Evolutionary conservation across 2,113 vertebrate genomes (phyloP).

Genomic region (Laticauda laticaudata): DNA sequence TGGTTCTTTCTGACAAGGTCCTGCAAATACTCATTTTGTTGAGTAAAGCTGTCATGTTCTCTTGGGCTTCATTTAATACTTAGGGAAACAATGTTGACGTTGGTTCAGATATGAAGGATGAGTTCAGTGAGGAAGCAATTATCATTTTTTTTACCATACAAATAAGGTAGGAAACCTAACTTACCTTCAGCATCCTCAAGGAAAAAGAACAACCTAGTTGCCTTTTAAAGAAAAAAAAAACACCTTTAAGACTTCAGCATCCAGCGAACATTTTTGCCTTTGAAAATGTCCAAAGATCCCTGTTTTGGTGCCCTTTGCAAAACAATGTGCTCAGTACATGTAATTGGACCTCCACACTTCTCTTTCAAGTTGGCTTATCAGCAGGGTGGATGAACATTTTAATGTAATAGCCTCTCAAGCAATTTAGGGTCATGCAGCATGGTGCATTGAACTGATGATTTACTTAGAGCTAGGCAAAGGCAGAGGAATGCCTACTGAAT

Average conservation of each 20-base stretch:
- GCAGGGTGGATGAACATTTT: no score
- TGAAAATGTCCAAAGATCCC: background rate
- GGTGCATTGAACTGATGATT: background rate
- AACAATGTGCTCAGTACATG: background rate
- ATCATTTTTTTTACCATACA: background rate
- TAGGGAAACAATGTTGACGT: background rate
- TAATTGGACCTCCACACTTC: background rate
- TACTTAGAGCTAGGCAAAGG: background rate
- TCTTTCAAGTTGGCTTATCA: background rate
- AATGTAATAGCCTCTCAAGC: background rate
- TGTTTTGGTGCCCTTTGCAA: background rate
- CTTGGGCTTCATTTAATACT: background rate
- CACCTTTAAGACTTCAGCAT: background rate
- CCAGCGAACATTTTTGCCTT: conserved; percentile 24
- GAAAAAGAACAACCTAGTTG: background rate
- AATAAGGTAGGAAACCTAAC: background rate
- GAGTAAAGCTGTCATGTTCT: background rate
- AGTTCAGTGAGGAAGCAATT: conserved; percentile 12
- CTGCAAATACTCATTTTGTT: background rate
- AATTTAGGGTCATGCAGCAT: background rate
- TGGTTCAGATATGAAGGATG: conserved; percentile 6
- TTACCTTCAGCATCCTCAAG: conserved; percentile 1
- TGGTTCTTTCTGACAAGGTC: background rate
- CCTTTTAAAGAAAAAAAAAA: background rate
- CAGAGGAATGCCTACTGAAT: background rate